phyloP scores from a whole-genome alignment of 2,113 vertebrate genomes.

The Oncorhynchus nerka region DNA sequence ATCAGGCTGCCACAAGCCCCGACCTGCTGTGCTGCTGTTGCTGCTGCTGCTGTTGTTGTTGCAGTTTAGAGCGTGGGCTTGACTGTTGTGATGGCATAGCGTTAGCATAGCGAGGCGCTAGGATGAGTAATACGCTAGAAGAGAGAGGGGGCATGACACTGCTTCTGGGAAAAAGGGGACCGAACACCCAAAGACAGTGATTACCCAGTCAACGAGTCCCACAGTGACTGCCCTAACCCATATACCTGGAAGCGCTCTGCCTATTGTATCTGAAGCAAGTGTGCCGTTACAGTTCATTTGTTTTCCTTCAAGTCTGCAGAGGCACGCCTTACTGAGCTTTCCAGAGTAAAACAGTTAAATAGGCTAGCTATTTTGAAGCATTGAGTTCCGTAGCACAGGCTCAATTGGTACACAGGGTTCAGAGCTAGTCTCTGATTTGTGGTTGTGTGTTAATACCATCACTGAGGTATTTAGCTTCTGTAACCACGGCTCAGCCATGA shows the following conservation, averaged over 20 bases:
- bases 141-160: constrained; percentile 48
- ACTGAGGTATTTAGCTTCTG: neutral
- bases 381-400: neutral
- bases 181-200: constrained; percentile 43
- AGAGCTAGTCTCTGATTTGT: neutral
- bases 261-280: constrained; percentile 37
- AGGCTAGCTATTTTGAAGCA: neutral
- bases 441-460: neutral
- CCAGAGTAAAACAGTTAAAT: neutral
- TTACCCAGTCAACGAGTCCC: constrained; percentile 68
- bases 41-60: constrained; percentile 47
- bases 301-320: neutral
- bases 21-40: constrained; percentile 59
- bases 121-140: constrained; percentile 59
- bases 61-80: constrained; percentile 60
- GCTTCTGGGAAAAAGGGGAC: constrained; percentile 52
- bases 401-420: neutral
- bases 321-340: neutral
- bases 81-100: constrained; percentile 39
- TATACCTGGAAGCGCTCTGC: constrained; percentile 7
- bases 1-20: constrained; percentile 66
- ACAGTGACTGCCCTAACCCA: constrained; percentile 53
- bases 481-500: neutral
- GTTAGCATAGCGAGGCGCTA: constrained; percentile 44
- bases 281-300: neutral